A percentile compares a stretch with the other conserved stretches of the same genome.
These are phyloP conservation scores for Epicampocera succincta DNA, from an alignment of 2,888 invertebrate species.

Conservation along the genomic window DNA sequence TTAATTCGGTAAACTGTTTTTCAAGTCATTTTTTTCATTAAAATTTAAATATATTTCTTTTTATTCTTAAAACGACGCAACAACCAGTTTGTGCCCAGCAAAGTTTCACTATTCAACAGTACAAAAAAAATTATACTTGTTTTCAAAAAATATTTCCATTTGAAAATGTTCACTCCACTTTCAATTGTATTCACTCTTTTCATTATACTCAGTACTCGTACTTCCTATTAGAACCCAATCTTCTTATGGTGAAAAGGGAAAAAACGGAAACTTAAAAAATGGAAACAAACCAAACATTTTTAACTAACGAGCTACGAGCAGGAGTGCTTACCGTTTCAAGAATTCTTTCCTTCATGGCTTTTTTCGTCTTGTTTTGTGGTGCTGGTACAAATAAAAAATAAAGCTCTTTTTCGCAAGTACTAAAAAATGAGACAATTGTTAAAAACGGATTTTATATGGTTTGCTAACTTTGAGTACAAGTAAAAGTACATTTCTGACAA, in stretches of 20 bases:
- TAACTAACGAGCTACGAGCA: neutral
- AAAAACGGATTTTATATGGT: constrained; percentile 29
- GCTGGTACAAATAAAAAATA: neutral
- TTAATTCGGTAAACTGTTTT: too few relatives aligned
- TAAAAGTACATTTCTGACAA: neutral
- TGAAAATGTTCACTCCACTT: neutral
- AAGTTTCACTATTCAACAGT: too few relatives aligned
- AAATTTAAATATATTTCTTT: too few relatives aligned
- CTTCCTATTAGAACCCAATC: neutral
- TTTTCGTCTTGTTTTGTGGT: too few relatives aligned
- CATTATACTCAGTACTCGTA: neutral
- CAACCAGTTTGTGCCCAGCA: too few relatives aligned
- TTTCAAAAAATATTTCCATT: too few relatives aligned
- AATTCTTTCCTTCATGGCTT: neutral
- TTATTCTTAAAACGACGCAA: too few relatives aligned
- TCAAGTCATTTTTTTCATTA: too few relatives aligned
- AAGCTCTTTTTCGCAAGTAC: too few relatives aligned
- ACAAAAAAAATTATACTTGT: too few relatives aligned
- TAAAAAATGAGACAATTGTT: constrained; percentile 6
- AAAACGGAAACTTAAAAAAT: neutral
- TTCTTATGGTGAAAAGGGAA: neutral
- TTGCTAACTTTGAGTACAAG: constrained; percentile 3
- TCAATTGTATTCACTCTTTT: neutral
- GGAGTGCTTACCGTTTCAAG: neutral
- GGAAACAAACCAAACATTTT: neutral